Conservation (phyloP, 2,888 invertebrate genomes). For the Hymenopus coronatus region DNA sequence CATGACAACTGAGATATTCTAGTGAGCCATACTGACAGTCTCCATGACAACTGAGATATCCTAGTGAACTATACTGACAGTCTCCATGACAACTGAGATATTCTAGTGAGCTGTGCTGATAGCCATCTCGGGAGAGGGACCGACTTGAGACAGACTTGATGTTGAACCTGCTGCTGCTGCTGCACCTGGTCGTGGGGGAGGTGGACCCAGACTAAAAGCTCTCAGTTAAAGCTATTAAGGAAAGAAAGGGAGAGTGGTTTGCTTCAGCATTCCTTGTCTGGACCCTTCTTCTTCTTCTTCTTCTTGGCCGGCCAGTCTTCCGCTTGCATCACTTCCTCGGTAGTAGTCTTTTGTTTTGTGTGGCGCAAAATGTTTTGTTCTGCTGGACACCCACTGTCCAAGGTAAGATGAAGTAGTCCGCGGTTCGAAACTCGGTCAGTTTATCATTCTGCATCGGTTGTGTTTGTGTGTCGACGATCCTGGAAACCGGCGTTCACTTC, state of each 20-base stretch:
- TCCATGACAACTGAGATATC: too few relatives aligned
- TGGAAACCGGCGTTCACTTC: too few relatives aligned
- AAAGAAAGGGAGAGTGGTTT: constrained; percentile 4
- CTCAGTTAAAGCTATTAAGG: not conserved
- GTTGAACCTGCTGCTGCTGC: not conserved
- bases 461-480: too few relatives aligned
- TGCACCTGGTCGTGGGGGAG: not conserved
- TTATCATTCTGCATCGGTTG: too few relatives aligned
- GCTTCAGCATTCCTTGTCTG: not conserved
- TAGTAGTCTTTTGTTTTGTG: not conserved
- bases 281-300: not conserved
- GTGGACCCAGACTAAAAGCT: not conserved
- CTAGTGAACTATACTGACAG: too few relatives aligned
- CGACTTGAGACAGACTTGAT: too few relatives aligned
- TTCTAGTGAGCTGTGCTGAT: too few relatives aligned
- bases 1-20: too few relatives aligned
- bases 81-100: too few relatives aligned
- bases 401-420: not conserved
- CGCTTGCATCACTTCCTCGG: not conserved
- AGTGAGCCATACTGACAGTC: too few relatives aligned
- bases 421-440: not conserved
- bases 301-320: not conserved
- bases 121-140: too few relatives aligned
- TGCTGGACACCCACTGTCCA: not conserved
- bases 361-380: not conserved